Base-by-base conservation (phyloP, 2,113 vertebrate species). In the Phaethornis superciliosus region DNA sequence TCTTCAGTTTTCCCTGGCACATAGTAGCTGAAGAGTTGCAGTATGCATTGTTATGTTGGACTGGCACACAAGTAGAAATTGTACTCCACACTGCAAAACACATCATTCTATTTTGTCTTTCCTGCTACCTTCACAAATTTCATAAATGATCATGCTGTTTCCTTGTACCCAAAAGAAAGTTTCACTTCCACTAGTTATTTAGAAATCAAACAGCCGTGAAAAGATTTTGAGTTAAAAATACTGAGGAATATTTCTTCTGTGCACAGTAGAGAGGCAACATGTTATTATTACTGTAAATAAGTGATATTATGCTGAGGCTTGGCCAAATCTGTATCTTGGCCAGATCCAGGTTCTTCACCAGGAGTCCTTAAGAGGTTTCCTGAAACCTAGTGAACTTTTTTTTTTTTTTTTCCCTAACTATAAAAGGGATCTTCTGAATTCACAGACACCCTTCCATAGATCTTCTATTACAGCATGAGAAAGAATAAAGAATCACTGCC, bases 181-280 rank as follows among this genome's bases (percentile, higher is more conserved):
- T 90, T 83, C 52, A 60, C 11, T 83, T 74, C 63, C 67, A 27
- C 7, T 81, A 23, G 8, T 65, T 70, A 52, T 47, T 93, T 78
- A 76, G 62, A 91, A 93, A 64, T 87, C 55, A 65, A 10, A 71
- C 3, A 54, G 21, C 3, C 44, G 64, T 84, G 10, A 77, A 75
- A 63, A 85, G 10, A 49, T 62, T 88, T 75, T 76, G 64, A 65
- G 65, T 83, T 91, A 88, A 90, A 86, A 90, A 83, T 71, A 88
- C 30, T 17, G n/a, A 78, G 27, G 71, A 93, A 15, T 88, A 64
- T 90, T 91, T 95, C 60, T 13, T 95, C 26, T 60, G n/a, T 64
- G 56, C 16, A 59, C 33, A 74, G 35, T 60, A 69, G 62, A 87
- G 17, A 44, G 6, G 12, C 9, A 89, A 64, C 40, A 10, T 54